Conservation (phyloP, 1,140 invertebrate genomes). For the Apis florea region DNA sequence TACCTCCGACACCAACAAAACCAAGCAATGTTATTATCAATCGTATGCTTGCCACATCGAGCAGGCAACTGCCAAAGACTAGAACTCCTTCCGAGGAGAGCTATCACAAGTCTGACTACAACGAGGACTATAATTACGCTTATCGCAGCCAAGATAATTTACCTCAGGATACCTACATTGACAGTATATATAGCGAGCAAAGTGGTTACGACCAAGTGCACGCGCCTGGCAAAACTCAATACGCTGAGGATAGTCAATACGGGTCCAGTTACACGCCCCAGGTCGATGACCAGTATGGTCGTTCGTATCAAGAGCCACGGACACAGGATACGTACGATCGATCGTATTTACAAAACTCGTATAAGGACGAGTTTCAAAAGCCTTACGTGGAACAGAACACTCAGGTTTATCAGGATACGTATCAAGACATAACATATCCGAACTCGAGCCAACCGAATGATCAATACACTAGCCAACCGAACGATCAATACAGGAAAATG, state of each 20-base stretch:
- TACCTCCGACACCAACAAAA: conserved; percentile 78
- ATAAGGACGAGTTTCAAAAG: conserved; percentile 72
- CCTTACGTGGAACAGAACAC: conserved; percentile 60
- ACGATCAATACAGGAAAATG: conserved; percentile 69
- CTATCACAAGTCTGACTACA: conserved; percentile 82
- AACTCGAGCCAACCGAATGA: conserved; percentile 51
- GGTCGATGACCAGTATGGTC: conserved; percentile 65
- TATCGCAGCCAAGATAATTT: conserved; percentile 84
- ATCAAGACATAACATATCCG: conserved; percentile 57
- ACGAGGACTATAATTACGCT: conserved; percentile 87
- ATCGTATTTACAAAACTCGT: conserved; percentile 71
- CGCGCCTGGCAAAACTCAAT: conserved; percentile 41
- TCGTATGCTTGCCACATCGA: conserved; percentile 79
- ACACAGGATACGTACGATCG: conserved; percentile 65
- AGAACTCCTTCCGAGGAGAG: conserved; percentile 77
- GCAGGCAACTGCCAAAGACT: conserved; percentile 80
- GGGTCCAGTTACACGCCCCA: conserved; percentile 63
- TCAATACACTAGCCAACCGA: conserved; percentile 54
- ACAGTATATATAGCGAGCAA: conserved; percentile 65
- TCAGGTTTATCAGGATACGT: conserved; percentile 60
- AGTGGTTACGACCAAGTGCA: conserved; percentile 63
- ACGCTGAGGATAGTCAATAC: conserved; percentile 69
- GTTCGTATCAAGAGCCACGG: conserved; percentile 63
- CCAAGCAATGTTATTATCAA: conserved; percentile 72
- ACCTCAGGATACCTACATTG: conserved; percentile 76